Evolutionary conservation across 2,888 invertebrate species (phyloP).

Genomic region (Chirona hameri): DNA sequence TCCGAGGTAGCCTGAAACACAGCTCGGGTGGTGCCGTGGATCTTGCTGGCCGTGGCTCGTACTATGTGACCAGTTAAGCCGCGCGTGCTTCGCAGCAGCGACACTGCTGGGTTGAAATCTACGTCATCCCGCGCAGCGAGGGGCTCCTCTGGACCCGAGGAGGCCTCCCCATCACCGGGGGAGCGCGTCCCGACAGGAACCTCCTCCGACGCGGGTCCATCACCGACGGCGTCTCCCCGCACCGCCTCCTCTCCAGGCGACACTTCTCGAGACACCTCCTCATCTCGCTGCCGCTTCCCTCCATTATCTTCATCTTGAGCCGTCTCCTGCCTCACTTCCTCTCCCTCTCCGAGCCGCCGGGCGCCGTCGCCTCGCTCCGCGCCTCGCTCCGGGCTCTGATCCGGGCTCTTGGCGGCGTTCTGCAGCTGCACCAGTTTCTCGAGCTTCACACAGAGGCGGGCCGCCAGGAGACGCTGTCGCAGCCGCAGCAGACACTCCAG

Average conservation of each 20-base stretch:
- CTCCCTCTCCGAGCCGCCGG: neutral
- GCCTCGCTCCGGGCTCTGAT: neutral
- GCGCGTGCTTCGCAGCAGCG: neutral
- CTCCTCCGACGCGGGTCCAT: neutral
- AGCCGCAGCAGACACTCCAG: neutral
- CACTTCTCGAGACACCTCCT: neutral
- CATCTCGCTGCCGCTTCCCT: too few species aligned
- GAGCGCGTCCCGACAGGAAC: neutral
- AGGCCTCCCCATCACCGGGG: neutral
- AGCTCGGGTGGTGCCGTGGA: constrained; percentile 1
- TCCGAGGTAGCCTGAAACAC: neutral
- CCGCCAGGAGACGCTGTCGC: neutral
- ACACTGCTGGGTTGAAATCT: neutral
- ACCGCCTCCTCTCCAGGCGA: neutral
- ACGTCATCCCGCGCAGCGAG: neutral
- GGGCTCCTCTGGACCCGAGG: neutral
- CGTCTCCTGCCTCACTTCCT: neutral
- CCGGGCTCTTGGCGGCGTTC: neutral
- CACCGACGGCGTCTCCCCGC: neutral
- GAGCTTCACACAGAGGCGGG: neutral
- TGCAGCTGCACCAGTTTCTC: neutral
- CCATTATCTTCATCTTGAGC: neutral
- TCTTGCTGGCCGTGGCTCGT: neutral
- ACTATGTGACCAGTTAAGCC: neutral
- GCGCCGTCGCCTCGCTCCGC: neutral